Evolutionary conservation across 2,113 vertebrate species (phyloP).

Genomic region (Cromileptes altivelis): DNA sequence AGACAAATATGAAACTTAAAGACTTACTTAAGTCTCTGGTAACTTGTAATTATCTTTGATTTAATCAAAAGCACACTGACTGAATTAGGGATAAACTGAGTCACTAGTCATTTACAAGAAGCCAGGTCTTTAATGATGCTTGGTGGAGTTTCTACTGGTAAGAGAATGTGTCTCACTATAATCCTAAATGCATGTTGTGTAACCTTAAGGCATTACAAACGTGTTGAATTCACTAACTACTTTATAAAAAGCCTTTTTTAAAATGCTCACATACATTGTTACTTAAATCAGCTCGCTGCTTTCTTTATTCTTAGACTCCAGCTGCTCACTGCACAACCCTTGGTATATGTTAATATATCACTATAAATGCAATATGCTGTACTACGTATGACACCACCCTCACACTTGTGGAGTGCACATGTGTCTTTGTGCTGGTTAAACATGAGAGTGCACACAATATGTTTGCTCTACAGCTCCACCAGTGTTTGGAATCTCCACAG

Average conservation of each 20-base stretch:
- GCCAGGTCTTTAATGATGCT: not conserved
- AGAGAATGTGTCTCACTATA: not conserved
- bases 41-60: not conserved
- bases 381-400: not conserved
- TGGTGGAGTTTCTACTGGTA: not conserved
- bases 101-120: not conserved
- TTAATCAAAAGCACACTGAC: not conserved
- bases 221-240: not conserved
- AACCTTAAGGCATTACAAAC: not conserved
- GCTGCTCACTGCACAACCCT: not conserved
- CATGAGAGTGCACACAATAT: no score
- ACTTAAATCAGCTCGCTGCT: not conserved
- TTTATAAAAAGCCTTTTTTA: not conserved
- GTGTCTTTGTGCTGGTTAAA: no score
- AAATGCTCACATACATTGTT: not conserved
- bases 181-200: not conserved
- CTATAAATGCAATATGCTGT: not conserved
- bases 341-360: not conserved
- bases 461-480: not conserved
- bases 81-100: not conserved
- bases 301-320: not conserved
- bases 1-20: no score
- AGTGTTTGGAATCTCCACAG: not conserved
- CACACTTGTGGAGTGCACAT: no score
- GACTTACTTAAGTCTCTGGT: not conserved